Base-by-base conservation (phyloP, 2,797 vertebrate species). In the Schizopygopsis pylzovi region DNA sequence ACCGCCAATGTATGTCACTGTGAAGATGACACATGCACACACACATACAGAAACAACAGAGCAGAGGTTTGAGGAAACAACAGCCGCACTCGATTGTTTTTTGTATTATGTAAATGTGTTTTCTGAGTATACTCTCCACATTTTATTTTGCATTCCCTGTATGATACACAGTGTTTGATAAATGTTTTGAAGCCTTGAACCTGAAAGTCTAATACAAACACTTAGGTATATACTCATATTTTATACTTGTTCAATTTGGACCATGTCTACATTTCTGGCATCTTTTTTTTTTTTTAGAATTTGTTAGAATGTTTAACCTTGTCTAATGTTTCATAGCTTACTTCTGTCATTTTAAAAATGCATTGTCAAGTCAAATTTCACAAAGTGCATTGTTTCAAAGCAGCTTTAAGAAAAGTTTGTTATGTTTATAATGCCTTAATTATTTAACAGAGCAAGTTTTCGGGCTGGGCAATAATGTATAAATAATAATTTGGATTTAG, bases 1-100 rank as follows among this genome's bases (percentile, higher is more conserved):
- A 96, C 90, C 79, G 86, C 92, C 94, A 95, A 95, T 96, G 92
- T 88, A 90, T 94, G 94, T 96, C 94, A 95, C 90, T 82, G 91
- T 80, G 70, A 76, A 85, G 90, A 93, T 88, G 87, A 92, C 93
- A 93, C 92, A 89, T 92, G 92, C 93, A 92, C 93, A 93, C 86
- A 90, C 87, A 86, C 79, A 83, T 56, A 76, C 68, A 78, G 52
- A 61, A 47, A 89, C 79, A 89, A 83, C 86, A 76, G 47, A 85
- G 71, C 83, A 77, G 76, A 81, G 39, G 73, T 28, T 28, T 28
- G 25, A 28, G 25, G 25, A 28, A 28, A 28, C 25, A 28, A 81
- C 76, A 61, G 43, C 67, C 80, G 81, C 83, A 63, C 56, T 84
- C 86, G 61, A 84, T 87, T 85, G 82, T 77, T 88, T 43, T 75